Base-by-base conservation (phyloP, 2,113 vertebrate species). In the Alaudala cheleensis region DNA sequence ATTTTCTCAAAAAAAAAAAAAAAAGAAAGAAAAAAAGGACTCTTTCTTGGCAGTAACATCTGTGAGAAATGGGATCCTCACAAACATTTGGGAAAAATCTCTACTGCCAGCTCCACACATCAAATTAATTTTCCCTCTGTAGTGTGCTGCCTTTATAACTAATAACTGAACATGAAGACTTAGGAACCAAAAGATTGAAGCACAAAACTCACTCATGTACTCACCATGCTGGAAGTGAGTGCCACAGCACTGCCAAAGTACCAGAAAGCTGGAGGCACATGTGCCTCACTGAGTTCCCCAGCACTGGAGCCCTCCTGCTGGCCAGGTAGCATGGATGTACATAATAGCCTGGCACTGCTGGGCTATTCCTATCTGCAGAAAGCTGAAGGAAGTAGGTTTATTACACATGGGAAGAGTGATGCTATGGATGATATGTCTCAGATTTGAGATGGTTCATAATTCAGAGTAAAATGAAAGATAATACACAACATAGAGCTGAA, bases 41-140 rank as follows among this genome's bases (percentile, higher is more conserved):
- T 92, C 33, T 69, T 93, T 88, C 44, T 95, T 96, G 93, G 76
- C 70, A 83, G 82, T 54, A 77, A 23, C 34, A 40, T 45, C 62
- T 86, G 39, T 93, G 85, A 95, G 85, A 95, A 93, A 95, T 45
- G 67, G 44, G 85, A 94, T 88, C 79, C 58, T 93, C 11, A 2
- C 85, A 95, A 83, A 88, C 39, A 88, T 70, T 90, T 83, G 76
- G 47, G 79, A 81, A 88, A 91, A 92, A 74, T 78, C 39, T 51
- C 34, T 77, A 16, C 42, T 74, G 34, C 71, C 74, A 94, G 47
- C 58, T 95, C 34, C 51, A 86, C 62, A 90, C 24, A 80, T 73
- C 65, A 85, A 51, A 33, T 83, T 93, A 73, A 78, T 92, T 90
- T 91, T 16, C 34, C 51, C 31, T 77, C 40, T 50, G 34, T 51